Percentiles rank a stretch among this genome's conserved stretches.
Evolutionary conservation across 2,888 invertebrate species (phyloP).

Genomic region (Habrosyne pyritoides): DNA sequence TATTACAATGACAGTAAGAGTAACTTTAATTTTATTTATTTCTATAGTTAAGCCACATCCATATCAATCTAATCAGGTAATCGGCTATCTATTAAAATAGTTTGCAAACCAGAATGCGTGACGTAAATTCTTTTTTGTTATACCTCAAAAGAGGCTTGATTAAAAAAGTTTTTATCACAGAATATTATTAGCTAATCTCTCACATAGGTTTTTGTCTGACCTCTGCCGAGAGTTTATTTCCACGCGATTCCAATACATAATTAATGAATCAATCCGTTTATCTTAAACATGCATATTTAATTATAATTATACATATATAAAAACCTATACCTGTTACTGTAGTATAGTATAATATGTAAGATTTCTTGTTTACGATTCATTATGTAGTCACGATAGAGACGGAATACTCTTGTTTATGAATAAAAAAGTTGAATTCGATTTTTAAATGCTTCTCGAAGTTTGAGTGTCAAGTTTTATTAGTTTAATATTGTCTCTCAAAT

Average conservation of each 20-base stretch:
- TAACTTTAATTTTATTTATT: too few species aligned
- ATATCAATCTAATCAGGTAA: too few species aligned
- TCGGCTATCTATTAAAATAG: too few species aligned
- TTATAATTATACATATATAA: background rate
- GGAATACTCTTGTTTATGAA: background rate
- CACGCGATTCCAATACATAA: slow-evolving; percentile 1
- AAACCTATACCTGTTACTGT: background rate
- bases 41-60: too few species aligned
- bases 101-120: too few species aligned
- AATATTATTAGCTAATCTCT: too few species aligned
- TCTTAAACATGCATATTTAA: background rate
- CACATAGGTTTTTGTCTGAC: background rate
- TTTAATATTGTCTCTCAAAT: background rate
- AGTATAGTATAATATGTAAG: background rate
- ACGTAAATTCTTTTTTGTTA: too few species aligned
- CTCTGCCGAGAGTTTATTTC: background rate
- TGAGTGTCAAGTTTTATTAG: background rate
- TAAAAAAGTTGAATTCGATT: background rate
- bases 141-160: too few species aligned
- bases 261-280: background rate
- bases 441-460: background rate
- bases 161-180: too few species aligned
- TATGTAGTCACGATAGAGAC: background rate
- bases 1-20: too few species aligned
- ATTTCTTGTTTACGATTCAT: background rate